Evolutionary conservation across 2,113 vertebrate species (phyloP), one percentile per base, ranked within the genome.

Genomic region (Toxostoma redivivum): DNA sequence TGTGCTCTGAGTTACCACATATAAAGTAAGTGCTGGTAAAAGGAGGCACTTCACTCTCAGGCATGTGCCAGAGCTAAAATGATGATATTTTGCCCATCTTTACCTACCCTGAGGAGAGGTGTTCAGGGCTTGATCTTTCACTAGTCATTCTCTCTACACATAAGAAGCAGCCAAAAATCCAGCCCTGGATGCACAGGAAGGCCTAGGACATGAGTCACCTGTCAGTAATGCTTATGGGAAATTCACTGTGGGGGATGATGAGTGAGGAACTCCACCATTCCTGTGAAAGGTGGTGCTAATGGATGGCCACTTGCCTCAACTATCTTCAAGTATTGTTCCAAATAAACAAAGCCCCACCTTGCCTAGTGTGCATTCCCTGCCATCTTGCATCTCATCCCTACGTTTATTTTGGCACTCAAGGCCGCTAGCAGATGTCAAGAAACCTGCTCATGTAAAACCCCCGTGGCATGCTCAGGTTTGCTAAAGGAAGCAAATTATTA

Each of bases 401-500:
- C 2, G 1, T 90, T 97, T 97, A 71, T 93, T 88, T 97, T 97
- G 95, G 96, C 94, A 74, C 58, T 66, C 38, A 15, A 37, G 54
- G 45, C 87, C 1, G 0, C 60, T 51, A 42, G 71, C 90, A 95
- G 87, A 86, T 97, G 94, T 92, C 89, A 87, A 50, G 71, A 69
- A 96, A 86, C 78, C 62, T 95, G 90, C 84, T 90, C 1, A 4
- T 95, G 88, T 87, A 84, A 92, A 96, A 85, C 71, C 74, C 48
- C 64, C 38, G 1, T 51, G 86, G 54, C 76, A 87, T 58, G 92
- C 58, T 96, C 45, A 21, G 67, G 88, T 91, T 92, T 92, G 81
- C 71, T 77, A 69, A 84, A 92, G 95, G 92, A 95, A 96, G 90
- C 54, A 66, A 86, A 86, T 91, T 51, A 84, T 90, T 94, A 86